Percentiles rank a stretch among this genome's conserved stretches.
phyloP scores from a whole-genome alignment of 2,113 vertebrate genomes.

The Trogon melanurus region DNA sequence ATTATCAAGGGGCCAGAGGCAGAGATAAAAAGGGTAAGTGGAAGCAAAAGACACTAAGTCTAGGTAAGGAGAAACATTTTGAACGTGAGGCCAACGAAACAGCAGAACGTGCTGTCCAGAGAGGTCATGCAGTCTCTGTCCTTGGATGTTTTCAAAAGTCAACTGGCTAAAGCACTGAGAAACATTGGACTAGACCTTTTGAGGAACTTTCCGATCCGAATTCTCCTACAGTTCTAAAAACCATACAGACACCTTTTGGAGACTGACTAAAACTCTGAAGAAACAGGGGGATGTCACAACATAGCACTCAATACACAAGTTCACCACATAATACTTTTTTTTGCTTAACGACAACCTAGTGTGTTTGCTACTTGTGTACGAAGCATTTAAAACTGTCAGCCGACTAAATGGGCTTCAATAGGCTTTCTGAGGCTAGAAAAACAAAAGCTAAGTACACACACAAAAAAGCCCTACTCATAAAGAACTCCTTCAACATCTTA shows the following conservation, averaged over 20 bases:
- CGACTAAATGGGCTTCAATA: neutral
- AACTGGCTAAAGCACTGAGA: neutral
- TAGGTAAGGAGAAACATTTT: neutral
- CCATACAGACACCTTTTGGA: neutral
- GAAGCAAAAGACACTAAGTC: neutral
- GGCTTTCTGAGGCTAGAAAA: neutral
- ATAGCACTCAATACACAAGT: neutral
- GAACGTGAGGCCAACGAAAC: neutral
- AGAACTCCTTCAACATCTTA: neutral
- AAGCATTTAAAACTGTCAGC: neutral
- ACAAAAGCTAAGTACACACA: constrained; percentile 2
- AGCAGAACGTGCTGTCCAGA: neutral
- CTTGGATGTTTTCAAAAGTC: neutral
- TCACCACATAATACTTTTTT: neutral
- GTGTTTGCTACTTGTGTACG: neutral
- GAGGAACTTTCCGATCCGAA: neutral
- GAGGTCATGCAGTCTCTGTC: neutral
- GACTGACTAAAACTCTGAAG: neutral
- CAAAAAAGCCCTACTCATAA: neutral
- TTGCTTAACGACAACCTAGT: neutral
- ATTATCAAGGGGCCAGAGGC: neutral
- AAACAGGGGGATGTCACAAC: neutral
- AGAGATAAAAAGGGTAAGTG: neutral
- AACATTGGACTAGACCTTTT: neutral
- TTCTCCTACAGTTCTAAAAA: neutral